These are phyloP conservation scores for Dermolepida albohirtum DNA, from an alignment of 2,888 invertebrate genomes.

Conservation along the genomic window DNA sequence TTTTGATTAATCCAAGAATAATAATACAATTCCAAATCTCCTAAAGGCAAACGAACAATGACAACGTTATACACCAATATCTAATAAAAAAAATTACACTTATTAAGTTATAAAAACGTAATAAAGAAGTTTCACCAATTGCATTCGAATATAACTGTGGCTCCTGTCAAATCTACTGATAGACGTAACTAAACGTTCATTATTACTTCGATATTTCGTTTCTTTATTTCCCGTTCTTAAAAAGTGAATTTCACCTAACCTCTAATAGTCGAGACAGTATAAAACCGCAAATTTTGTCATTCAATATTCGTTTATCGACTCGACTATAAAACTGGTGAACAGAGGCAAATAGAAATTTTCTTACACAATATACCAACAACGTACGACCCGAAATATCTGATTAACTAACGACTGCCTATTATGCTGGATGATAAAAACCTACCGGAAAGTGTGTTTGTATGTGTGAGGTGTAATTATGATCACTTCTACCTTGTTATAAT, in stretches of 20 bases:
- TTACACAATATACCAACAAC: slow-evolving; percentile 2
- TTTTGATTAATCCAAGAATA: too few species aligned
- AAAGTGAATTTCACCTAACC: slow-evolving; percentile 21
- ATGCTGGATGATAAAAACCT: too few species aligned
- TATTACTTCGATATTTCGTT: slow-evolving; percentile 5
- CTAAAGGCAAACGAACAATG: too few species aligned
- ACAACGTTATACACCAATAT: too few species aligned
- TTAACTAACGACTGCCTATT: too few species aligned
- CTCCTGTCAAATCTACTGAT: slow-evolving; percentile 11
- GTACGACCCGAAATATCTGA: too few species aligned
- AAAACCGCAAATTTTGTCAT: slow-evolving; percentile 17
- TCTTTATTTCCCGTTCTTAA: slow-evolving; percentile 1
- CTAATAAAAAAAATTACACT: too few species aligned
- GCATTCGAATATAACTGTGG: not conserved
- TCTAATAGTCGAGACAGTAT: not conserved
- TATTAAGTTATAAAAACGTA: too few species aligned
- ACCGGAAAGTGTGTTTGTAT: not conserved
- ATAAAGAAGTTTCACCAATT: too few species aligned
- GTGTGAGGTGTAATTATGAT: not conserved
- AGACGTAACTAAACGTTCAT: slow-evolving; percentile 16
- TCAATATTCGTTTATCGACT: too few species aligned
- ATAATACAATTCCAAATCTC: too few species aligned
- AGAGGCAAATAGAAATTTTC: not conserved
- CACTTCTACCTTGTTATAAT: slow-evolving; percentile 15
- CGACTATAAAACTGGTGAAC: too few species aligned